A percentile compares a stretch with the other conserved stretches of the same genome.
These are phyloP conservation scores for Spea hammondii DNA, from an alignment of 2,797 vertebrate species.

Conservation along the genomic window DNA sequence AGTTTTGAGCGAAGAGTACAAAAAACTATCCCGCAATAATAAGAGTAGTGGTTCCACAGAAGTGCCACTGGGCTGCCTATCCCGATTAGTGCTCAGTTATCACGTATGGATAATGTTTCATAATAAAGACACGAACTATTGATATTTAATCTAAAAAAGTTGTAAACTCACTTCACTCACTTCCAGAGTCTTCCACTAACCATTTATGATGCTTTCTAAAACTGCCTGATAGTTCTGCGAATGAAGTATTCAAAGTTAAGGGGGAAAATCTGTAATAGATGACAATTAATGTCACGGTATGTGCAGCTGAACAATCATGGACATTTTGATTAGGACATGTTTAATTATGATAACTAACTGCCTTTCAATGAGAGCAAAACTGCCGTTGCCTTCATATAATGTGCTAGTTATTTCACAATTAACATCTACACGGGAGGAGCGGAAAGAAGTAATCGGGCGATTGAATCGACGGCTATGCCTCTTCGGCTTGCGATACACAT, in stretches of 20 bases:
- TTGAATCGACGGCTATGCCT: conserved; percentile 28
- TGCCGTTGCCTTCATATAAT: conserved; percentile 48
- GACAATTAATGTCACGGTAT: conserved; percentile 40
- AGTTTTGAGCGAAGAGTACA: too few species aligned
- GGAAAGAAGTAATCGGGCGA: conserved; percentile 30
- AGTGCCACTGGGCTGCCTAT: too few species aligned
- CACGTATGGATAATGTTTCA: conserved; percentile 22
- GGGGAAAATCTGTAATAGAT: conserved; percentile 40
- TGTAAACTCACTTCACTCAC: too few species aligned
- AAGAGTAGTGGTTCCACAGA: too few species aligned
- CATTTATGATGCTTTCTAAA: conserved; percentile 12
- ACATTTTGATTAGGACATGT: conserved; percentile 46
- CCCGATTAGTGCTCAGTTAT: conserved; percentile 14
- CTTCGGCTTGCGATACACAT: conserved; percentile 29
- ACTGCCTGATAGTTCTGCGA: conserved; percentile 19
- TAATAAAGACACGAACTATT: neutral
- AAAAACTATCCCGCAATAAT: too few species aligned
- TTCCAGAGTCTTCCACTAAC: too few species aligned
- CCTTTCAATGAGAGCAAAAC: conserved; percentile 43
- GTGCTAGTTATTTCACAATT: conserved; percentile 51
- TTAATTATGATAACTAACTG: conserved; percentile 53
- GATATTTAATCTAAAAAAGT: too few species aligned
- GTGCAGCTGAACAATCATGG: conserved; percentile 47
- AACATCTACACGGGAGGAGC: conserved; percentile 48
- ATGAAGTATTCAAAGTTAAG: conserved; percentile 45